phyloP scores from a whole-genome alignment of 2,797 vertebrate genomes.

The Gallinago nigripennis region DNA sequence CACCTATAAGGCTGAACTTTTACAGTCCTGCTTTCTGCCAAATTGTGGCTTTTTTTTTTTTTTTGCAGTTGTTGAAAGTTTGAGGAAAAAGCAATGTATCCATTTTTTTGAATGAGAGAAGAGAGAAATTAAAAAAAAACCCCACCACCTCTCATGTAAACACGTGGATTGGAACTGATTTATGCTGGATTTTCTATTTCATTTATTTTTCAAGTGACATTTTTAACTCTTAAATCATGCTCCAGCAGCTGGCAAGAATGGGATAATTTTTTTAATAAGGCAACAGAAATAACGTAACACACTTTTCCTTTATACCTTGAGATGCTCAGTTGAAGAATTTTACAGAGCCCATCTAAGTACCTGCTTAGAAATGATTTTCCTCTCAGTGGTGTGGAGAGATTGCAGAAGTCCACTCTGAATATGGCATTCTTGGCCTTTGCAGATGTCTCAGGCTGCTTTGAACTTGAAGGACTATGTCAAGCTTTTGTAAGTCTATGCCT shows the following conservation, averaged over 20 bases:
- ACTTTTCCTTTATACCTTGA: background rate
- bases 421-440: background rate
- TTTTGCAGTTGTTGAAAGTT: conserved; percentile 27
- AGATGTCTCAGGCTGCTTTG: background rate
- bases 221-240: background rate
- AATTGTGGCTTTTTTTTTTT: background rate
- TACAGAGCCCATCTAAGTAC: background rate
- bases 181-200: background rate
- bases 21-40: conserved; percentile 11
- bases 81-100: background rate
- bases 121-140: background rate
- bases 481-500: background rate
- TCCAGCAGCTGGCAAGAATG: background rate
- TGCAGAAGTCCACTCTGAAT: background rate
- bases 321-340: background rate
- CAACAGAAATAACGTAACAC: background rate
- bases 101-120: conserved; percentile 21
- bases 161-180: background rate
- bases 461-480: background rate
- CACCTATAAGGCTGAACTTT: conserved; percentile 47
- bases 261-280: background rate
- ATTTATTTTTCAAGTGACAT: background rate
- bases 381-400: background rate
- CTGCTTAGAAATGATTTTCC: background rate
- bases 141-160: background rate